Percentiles rank a stretch among this genome's conserved stretches.
These are phyloP conservation scores for Tolypeutes matacus DNA, from an alignment of 2,797 vertebrate species.

Conservation along the genomic window DNA sequence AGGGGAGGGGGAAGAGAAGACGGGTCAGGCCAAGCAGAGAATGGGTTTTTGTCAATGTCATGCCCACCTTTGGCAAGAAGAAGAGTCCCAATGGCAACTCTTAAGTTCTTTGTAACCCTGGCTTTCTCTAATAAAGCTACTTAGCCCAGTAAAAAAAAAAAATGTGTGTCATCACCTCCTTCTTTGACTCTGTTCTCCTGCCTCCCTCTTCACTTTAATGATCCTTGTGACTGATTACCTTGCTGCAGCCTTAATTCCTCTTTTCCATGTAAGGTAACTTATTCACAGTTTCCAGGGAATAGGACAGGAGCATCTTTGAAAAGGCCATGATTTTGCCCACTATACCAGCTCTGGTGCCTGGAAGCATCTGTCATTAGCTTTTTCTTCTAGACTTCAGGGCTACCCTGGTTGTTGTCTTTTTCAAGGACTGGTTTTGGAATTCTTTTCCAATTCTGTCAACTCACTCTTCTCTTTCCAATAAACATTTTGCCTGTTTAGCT, in stretches of 20 bases:
- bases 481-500: not conserved
- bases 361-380: not conserved
- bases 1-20: constrained; percentile 87
- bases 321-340: not conserved
- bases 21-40: constrained; percentile 95
- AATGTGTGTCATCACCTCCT: not conserved
- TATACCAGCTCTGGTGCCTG: not conserved
- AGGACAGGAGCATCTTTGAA: not conserved
- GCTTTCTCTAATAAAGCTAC: constrained; percentile 78
- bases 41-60: constrained; percentile 97
- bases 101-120: constrained; percentile 85
- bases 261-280: not conserved
- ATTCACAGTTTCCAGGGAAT: not conserved
- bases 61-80: constrained; percentile 97
- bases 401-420: not conserved
- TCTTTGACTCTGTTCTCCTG: not conserved
- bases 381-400: not conserved
- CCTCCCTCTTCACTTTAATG: not conserved
- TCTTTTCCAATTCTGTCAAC: constrained; percentile 12
- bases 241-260: not conserved
- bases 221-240: not conserved
- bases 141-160: not conserved
- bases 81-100: constrained; percentile 98
- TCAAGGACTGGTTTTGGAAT: not conserved
- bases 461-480: not conserved